A percentile compares a stretch with the other conserved stretches of the same genome.
phyloP scores from a whole-genome alignment of 2,888 invertebrate genomes.

The Falcaria lacertinaria region DNA sequence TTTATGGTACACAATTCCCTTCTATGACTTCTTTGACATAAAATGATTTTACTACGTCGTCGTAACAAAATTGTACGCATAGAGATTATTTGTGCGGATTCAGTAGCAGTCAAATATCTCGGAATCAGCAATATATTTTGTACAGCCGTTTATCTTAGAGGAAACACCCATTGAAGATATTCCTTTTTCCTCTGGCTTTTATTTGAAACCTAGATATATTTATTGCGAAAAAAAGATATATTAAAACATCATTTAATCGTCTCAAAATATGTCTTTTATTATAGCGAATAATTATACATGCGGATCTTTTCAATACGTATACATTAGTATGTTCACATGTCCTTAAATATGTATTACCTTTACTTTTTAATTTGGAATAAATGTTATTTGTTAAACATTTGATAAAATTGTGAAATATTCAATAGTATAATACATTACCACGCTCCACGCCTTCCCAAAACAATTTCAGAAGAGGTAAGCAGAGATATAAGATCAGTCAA shows the following conservation, averaged over 20 bases:
- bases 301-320: too few relatives aligned
- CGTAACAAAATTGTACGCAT: background rate
- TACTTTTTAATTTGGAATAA: too few relatives aligned
- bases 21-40: background rate
- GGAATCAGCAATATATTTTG: background rate
- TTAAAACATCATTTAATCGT: background rate
- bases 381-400: too few relatives aligned
- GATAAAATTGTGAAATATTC: too few relatives aligned
- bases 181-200: background rate
- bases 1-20: background rate
- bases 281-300: too few relatives aligned
- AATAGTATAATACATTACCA: too few relatives aligned
- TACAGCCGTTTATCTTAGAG: background rate
- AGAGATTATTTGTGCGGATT: background rate
- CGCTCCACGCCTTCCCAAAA: too few relatives aligned
- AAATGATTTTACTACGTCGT: background rate
- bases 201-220: background rate
- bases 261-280: too few relatives aligned
- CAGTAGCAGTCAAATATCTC: background rate
- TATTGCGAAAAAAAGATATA: background rate
- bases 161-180: background rate
- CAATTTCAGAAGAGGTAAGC: too few relatives aligned
- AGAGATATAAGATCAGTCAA: too few relatives aligned
- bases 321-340: too few relatives aligned
- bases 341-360: too few relatives aligned